Base-by-base conservation (phyloP, 2,797 vertebrate genomes). In the Acanthurus tractus region DNA sequence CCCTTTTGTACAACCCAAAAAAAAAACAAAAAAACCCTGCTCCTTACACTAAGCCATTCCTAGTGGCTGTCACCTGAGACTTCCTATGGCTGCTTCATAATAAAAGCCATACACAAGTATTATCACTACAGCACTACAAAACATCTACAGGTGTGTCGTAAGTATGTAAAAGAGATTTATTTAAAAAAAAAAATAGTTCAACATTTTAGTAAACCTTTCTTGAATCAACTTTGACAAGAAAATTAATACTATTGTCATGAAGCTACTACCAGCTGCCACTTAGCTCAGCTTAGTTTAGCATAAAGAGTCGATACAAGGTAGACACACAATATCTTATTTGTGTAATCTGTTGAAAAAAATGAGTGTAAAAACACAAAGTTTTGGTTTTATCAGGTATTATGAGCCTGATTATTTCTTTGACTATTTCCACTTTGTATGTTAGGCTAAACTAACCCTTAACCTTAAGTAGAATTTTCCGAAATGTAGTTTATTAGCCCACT, bases 11-110 rank as follows among this genome's bases (percentile, higher is more conserved):
- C 58, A 64, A 68, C 18, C 25, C 2, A 29, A 29, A 18, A 50
- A 56, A 48, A 20, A 2, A 40, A 36, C 20, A 17, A 62, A 45
- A 48, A 50, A 52, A 50, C 6, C 1, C 5, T 20, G 6, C 15
- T 20, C 6, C 25, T 5, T 11, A 7, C 0, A 3, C 4, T 46
- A 44, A 45, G 15, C 10, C 23, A 18, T 23, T 10, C 6, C 8
- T 11, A 7, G 1, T 59, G 18, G 65, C 49, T 57, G 4, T 46
- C 25, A 53, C 14, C 14, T 11, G n/a, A 9, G 7, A 74, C 76
- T 80, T 87, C 73, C 82, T 76, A 36, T 54, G 23, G 61, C 17
- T n/a, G 8, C 44, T 73, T 88, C 63, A 82, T 34, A 79, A 79
- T 79, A 76, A 83, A 81, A 79, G 69, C 23, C 22, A 2, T 10